Evolutionary conservation across 2,797 vertebrate species (phyloP).

Genomic region (Cynopterus sphinx): DNA sequence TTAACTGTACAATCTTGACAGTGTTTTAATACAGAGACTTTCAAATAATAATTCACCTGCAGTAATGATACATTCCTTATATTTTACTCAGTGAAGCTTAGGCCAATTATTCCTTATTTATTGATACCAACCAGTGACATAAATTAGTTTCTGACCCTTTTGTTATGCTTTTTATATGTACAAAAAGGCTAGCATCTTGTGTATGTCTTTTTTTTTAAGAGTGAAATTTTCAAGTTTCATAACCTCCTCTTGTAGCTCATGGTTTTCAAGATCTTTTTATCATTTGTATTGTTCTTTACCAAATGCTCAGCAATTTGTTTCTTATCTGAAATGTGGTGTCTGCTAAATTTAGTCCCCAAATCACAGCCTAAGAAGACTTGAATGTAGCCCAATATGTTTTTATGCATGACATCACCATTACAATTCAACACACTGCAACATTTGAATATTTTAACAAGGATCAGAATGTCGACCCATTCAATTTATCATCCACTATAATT

Average conservation of each 20-base stretch:
- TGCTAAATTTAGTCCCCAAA: constrained; percentile 59
- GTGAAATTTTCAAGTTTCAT: constrained; percentile 17
- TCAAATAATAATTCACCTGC: background rate
- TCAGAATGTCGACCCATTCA: constrained; percentile 20
- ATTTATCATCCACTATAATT: constrained; percentile 36
- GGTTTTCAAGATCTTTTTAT: constrained; percentile 47
- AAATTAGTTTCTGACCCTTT: background rate
- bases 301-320: constrained; percentile 39
- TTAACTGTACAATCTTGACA: background rate
- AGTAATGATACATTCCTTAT: background rate
- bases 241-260: background rate
- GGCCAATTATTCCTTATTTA: constrained; percentile 35
- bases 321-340: constrained; percentile 32
- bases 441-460: constrained; percentile 68
- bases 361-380: constrained; percentile 51
- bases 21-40: background rate
- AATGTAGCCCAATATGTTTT: constrained; percentile 41
- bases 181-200: background rate
- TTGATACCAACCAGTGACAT: constrained; percentile 2
- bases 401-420: constrained; percentile 58
- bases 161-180: background rate
- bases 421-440: constrained; percentile 51
- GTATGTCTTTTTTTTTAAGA: background rate
- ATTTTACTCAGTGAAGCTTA: constrained; percentile 19
- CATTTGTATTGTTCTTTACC: constrained; percentile 37